Conservation (phyloP, 2,888 invertebrate genomes). For the Hipparchia semele region DNA sequence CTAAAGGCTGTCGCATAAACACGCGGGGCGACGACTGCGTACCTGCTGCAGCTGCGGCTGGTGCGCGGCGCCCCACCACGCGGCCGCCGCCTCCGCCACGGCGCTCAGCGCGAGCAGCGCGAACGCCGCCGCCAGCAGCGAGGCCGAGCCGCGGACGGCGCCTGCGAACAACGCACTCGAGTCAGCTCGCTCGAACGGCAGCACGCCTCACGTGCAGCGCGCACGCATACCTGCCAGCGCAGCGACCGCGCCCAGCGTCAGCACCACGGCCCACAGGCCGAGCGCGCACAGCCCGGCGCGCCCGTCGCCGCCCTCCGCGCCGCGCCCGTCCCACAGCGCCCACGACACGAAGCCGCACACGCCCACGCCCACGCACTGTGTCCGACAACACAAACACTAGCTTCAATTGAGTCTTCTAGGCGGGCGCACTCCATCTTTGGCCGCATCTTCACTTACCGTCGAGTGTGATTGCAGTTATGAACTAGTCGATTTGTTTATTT, state of each 20-base stretch:
- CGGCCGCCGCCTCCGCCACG: conserved; percentile 69
- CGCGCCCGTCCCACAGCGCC: conserved; percentile 71
- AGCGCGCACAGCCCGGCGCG: conserved; percentile 67
- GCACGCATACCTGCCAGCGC: conserved; percentile 42
- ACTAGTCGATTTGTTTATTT: too few relatives aligned
- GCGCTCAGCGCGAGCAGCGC: conserved; percentile 67
- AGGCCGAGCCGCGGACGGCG: conserved; percentile 56
- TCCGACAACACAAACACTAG: too few relatives aligned
- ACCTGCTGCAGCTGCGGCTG: conserved; percentile 53
- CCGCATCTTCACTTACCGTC: too few relatives aligned
- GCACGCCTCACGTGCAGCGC: not conserved
- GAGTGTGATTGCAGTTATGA: too few relatives aligned
- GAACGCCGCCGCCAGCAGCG: conserved; percentile 66
- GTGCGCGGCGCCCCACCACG: conserved; percentile 74
- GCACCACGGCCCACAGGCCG: conserved; percentile 63
- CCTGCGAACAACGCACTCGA: conserved; percentile 43
- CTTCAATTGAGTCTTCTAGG: too few relatives aligned
- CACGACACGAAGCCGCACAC: conserved; percentile 64
- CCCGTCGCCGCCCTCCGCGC: conserved; percentile 57
- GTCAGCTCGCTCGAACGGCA: too few relatives aligned
- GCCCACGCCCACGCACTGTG: conserved; percentile 60
- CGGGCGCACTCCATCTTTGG: too few relatives aligned
- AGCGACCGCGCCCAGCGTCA: conserved; percentile 59
- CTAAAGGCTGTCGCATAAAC: too few relatives aligned
- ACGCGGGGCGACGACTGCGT: too few relatives aligned